Evolutionary conservation across 2,113 vertebrate species (phyloP), one percentile per base, ranked within the genome.

Genomic region (Menura novaehollandiae): DNA sequence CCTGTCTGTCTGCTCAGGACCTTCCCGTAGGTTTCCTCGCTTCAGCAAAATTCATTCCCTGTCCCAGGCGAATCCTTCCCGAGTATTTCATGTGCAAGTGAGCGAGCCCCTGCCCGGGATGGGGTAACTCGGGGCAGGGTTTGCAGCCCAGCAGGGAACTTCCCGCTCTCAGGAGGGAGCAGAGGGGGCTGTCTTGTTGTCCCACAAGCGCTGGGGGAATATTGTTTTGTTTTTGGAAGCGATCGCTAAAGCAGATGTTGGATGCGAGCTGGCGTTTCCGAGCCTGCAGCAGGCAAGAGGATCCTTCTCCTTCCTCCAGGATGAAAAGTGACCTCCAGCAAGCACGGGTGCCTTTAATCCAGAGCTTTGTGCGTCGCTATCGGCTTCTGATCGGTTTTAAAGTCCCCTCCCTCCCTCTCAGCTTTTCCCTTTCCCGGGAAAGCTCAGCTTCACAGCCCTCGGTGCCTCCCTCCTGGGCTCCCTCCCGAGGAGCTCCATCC

Each of bases 201-300:
- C 95, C 96, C 95, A 92, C 72, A 64, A 52, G 89, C 95, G 52
- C 98, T 97, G 97, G 97, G 97, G 97, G 97, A 97, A 97, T 95
- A 78, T 95, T 98, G 97, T 88, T 97, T 97, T 98, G 97, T 87
- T 97, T 97, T 95, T 76, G 94, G 92, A 92, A 97, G 95, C 92
- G 97, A 98, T 97, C 77, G 95, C 97, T 97, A 91, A 97, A 97
- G 92, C 98, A 98, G 98, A 98, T 98, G 98, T 96, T 66, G 96
- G 87, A 83, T 85, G 85, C 14, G 85, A 95, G 96, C 89, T 87
- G 91, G 88, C 28, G 51, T 20, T 97, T 93, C 94, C 37, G 62
- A 96, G 75, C 77, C 95, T 79, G 96, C 91, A 91, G 88, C 93
- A 63, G 94, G 91, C 96, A 95, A 88, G n/a, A n/a, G n/a, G n/a